Conservation (phyloP, 53 echinoderm and acorn worm species). For the Holothuria scabra region DNA sequence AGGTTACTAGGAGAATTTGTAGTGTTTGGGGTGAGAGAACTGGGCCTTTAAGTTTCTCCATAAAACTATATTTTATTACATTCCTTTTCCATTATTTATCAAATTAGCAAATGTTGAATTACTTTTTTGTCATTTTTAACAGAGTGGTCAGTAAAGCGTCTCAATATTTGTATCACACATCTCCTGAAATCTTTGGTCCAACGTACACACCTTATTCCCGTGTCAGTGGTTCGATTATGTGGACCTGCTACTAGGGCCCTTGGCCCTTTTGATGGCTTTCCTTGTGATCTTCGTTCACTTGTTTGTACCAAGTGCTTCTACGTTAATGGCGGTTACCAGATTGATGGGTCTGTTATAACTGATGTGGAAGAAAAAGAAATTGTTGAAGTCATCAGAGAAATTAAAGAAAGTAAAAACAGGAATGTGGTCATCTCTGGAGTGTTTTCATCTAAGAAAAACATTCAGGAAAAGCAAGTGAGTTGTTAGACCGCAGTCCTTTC, state of each 20-base stretch:
- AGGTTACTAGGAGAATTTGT: too few species aligned
- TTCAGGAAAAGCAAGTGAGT: conserved; percentile 73
- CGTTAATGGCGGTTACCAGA: conserved; percentile 78
- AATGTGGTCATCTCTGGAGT: conserved; percentile 78
- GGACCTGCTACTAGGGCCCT: conserved; percentile 73
- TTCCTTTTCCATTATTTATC: too few species aligned
- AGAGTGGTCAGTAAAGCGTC: conserved; percentile 46
- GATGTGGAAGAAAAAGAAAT: conserved; percentile 66
- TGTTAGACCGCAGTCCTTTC: too few species aligned
- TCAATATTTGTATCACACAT: conserved; percentile 85
- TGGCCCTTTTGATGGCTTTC: conserved; percentile 81
- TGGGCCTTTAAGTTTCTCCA: too few species aligned
- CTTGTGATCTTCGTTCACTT: conserved; percentile 76
- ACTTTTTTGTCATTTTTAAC: conserved; percentile 37
- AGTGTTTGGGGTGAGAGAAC: too few species aligned
- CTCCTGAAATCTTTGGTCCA: conserved; percentile 85
- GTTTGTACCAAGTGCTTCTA: conserved; percentile 17
- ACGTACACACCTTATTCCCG: conserved; percentile 59
- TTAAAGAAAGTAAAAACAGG: conserved; percentile 49
- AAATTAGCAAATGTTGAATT: too few species aligned
- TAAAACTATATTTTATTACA: too few species aligned
- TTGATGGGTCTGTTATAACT: conserved; percentile 73
- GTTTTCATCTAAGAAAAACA: conserved; percentile 71
- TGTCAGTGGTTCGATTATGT: conserved; percentile 80
- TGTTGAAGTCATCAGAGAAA: conserved; percentile 49